A percentile compares a stretch with the other conserved stretches of the same genome.
Conservation (phyloP, 2,888 invertebrate species). For the Agrenia bidenticulata region DNA sequence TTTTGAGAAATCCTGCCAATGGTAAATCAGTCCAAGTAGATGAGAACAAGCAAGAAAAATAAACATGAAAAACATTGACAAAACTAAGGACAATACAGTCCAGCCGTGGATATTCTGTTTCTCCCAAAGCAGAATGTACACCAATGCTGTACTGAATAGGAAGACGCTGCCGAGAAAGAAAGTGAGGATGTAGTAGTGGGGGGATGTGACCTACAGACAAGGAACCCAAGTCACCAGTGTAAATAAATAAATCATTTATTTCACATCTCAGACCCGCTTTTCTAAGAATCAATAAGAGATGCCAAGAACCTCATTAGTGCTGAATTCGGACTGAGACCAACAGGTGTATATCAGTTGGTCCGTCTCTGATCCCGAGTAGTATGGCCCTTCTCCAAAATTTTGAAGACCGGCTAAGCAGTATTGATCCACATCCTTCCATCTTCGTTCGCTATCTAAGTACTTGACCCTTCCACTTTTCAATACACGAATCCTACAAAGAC, state of each 20-base stretch:
- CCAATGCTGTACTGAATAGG: constrained; percentile 35
- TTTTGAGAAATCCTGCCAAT: not conserved
- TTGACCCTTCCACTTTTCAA: constrained; percentile 26
- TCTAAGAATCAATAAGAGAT: no score
- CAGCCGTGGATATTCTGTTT: constrained; percentile 48
- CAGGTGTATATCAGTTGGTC: constrained; percentile 13
- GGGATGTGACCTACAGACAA: constrained; percentile 9
- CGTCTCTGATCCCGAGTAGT: constrained; percentile 1
- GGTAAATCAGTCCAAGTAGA: constrained; percentile 12
- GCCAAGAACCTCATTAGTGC: constrained; percentile 4
- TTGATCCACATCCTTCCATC: constrained; percentile 28
- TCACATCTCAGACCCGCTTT: not conserved
- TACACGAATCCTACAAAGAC: constrained; percentile 18
- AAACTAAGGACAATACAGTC: constrained; percentile 38
- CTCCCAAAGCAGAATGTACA: constrained; percentile 41
- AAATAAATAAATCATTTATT: not conserved
- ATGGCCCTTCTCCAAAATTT: constrained; percentile 11
- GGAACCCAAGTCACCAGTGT: no score
- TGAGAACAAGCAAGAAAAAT: constrained; percentile 23
- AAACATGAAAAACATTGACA: constrained; percentile 38
- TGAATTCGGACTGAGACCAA: not conserved
- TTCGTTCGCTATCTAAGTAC: constrained; percentile 18
- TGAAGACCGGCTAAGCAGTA: constrained; percentile 34
- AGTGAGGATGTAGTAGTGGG: constrained; percentile 24
- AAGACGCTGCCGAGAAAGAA: constrained; percentile 32